phyloP scores from a whole-genome alignment of 2,888 invertebrate genomes.

The Hylaea fasciaria region DNA sequence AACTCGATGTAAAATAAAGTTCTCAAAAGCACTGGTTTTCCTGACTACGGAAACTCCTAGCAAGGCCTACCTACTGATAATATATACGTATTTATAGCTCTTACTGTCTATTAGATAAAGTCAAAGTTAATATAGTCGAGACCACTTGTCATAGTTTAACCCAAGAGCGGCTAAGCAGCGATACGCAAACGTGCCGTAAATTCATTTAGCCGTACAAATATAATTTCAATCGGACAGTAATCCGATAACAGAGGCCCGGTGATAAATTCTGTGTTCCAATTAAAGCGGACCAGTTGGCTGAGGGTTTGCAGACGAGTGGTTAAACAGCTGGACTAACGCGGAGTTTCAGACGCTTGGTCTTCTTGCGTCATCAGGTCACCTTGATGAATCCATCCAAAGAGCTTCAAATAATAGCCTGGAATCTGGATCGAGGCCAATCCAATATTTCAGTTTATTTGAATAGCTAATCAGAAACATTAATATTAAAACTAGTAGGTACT shows the following conservation, averaged over 20 bases:
- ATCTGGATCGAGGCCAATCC: too few relatives aligned
- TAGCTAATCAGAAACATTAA: too few relatives aligned
- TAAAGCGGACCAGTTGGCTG: conserved; percentile 55
- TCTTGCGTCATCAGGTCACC: too few relatives aligned
- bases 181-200: conserved; percentile 52
- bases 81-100: too few relatives aligned
- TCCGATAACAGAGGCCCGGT: conserved; percentile 68
- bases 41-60: too few relatives aligned
- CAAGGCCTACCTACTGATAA: too few relatives aligned
- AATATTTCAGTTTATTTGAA: too few relatives aligned
- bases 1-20: too few relatives aligned
- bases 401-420: too few relatives aligned
- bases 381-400: background rate
- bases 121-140: conserved; percentile 1
- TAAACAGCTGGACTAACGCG: background rate
- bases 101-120: too few relatives aligned
- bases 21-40: too few relatives aligned
- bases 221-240: conserved; percentile 67
- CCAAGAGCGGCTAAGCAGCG: conserved; percentile 36
- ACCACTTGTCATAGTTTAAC: conserved; percentile 18
- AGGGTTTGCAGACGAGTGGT: conserved; percentile 27
- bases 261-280: conserved; percentile 71
- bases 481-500: too few relatives aligned
- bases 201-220: conserved; percentile 65
- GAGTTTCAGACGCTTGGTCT: background rate